phyloP scores from a whole-genome alignment of 2,797 vertebrate genomes.

The Alfaro cultratus region DNA sequence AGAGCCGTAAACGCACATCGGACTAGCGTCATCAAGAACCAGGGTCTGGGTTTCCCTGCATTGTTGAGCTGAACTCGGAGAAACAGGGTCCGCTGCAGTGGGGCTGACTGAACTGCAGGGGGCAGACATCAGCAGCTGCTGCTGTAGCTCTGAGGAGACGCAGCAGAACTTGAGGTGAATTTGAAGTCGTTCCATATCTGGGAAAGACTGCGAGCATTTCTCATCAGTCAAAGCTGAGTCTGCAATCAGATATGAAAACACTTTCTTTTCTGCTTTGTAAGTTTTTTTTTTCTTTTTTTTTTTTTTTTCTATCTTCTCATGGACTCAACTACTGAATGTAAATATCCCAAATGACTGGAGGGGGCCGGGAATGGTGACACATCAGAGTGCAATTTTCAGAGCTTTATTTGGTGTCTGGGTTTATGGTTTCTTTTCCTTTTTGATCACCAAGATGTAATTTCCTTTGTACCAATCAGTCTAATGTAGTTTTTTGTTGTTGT shows the following conservation, averaged over 20 bases:
- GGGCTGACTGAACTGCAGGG: slow-evolving; percentile 65
- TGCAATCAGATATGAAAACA: slow-evolving; percentile 42
- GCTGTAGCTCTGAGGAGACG: slow-evolving; percentile 31
- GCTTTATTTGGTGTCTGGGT: slow-evolving; percentile 69
- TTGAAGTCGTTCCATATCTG: slow-evolving; percentile 38
- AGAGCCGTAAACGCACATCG: slow-evolving; percentile 46
- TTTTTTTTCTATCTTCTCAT: slow-evolving; percentile 48
- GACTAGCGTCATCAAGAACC: slow-evolving; percentile 52
- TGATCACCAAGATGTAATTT: slow-evolving; percentile 34
- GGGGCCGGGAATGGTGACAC: slow-evolving; percentile 50
- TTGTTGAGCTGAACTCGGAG: slow-evolving; percentile 46
- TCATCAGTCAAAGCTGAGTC: slow-evolving; percentile 26
- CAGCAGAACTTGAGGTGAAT: slow-evolving; percentile 29
- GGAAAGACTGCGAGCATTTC: slow-evolving; percentile 28
- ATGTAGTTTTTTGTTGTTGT: slow-evolving; percentile 37
- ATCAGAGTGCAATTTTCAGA: slow-evolving; percentile 76
- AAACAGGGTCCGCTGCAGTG: slow-evolving; percentile 54
- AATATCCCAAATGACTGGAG: slow-evolving; percentile 62
- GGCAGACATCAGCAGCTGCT: slow-evolving; percentile 56
- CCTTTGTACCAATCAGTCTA: slow-evolving; percentile 41
- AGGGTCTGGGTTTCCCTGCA: slow-evolving; percentile 42
- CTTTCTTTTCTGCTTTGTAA: slow-evolving; percentile 56
- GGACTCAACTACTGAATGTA: slow-evolving; percentile 79
- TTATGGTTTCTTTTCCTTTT: slow-evolving; percentile 10
- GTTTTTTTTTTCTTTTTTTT: neutral